Evolutionary conservation across 1,140 invertebrate genomes (phyloP), one percentile per base, ranked within the genome.

Genomic region (Drosophila sproati): DNA sequence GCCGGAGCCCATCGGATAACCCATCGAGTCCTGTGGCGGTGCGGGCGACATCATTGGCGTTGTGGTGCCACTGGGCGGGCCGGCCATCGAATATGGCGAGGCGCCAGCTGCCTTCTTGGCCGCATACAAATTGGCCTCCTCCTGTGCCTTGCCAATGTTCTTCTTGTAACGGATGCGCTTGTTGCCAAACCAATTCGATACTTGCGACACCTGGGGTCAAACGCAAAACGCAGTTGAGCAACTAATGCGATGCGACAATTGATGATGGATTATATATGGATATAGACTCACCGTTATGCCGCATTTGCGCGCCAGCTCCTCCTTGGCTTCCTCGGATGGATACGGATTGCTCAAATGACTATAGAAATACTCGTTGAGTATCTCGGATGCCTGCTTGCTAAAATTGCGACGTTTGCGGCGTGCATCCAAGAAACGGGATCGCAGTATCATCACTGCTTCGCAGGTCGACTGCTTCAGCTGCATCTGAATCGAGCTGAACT

Each of bases 131-230:
- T 99, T 99, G 41, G 99, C 99, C 94, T 99, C 99, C 94, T 99
- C 99, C 93, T 99, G 98, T 63, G 99, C 98, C 94, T 99, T 99
- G 77, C 98, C 98, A 78, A 99, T 99, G 93, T 99, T 99, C 94
- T 99, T 99, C 96, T 99, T 99, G 94, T 99, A 99, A 91, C 99
- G 96, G 94, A 99, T 99, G 92, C 99, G 96, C 93, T 99, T 99
- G 94, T 99, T 99, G 77, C 99, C 99, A 93, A 99, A 99, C 99
- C 99, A 99, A 95, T 98, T 98, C 64, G 97, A 98, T 62, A 98
- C 98, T 96, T 98, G 94, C 0, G 93, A 93, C 31, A 91, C 91
- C 88, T 92, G 48, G 0, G 43, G 31, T 39, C 50, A 52, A 31
- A 20, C 20, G 20, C 20, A 20, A 20, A 20, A 20, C 20, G 20